Conservation (phyloP, 2,888 invertebrate genomes). For the Sarcophaga caerulescens region DNA sequence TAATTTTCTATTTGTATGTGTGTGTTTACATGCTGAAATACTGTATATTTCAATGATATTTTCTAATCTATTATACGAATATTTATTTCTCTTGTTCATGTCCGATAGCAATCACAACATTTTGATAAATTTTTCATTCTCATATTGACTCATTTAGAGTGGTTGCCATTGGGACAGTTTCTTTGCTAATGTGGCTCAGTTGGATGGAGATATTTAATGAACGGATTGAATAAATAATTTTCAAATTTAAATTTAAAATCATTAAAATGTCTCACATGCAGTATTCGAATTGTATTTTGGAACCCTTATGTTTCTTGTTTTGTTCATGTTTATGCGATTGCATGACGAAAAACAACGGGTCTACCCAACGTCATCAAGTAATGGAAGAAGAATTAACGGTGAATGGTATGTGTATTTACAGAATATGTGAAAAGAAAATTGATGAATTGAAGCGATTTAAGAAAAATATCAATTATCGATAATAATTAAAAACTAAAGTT, state of each 20-base stretch:
- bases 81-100: not conserved
- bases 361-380: not conserved
- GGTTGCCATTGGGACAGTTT: not conserved
- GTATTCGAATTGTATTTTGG: not conserved
- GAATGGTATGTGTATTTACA: not conserved
- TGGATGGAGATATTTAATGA: not conserved
- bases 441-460: not conserved
- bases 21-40: too few species aligned
- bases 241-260: not conserved
- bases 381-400: not conserved
- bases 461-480: too few species aligned
- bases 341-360: not conserved
- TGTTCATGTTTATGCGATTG: constrained; percentile 21
- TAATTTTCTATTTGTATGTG: too few species aligned
- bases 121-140: not conserved
- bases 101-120: not conserved
- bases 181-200: not conserved
- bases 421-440: not conserved
- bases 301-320: not conserved
- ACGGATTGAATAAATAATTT: too few species aligned
- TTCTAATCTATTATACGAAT: not conserved
- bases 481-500: too few species aligned
- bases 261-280: not conserved
- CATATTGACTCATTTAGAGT: not conserved
- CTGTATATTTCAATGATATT: not conserved